Percentiles rank a stretch among this genome's conserved stretches.
These are phyloP conservation scores for Eubasilissa splendida DNA, from an alignment of 2,888 invertebrate species.

Conservation along the genomic window DNA sequence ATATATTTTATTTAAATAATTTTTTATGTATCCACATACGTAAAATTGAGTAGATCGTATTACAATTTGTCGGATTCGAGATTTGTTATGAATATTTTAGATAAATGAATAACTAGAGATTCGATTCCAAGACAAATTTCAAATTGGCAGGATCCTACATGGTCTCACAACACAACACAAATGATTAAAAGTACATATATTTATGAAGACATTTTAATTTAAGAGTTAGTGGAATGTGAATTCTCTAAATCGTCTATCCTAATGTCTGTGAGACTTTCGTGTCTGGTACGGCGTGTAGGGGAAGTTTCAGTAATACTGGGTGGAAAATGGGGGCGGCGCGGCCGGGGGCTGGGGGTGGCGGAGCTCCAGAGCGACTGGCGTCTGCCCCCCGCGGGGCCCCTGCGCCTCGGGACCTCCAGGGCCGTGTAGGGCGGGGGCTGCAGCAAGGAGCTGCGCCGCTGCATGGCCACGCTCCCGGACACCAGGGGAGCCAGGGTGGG, in stretches of 20 bases:
- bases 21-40: no score
- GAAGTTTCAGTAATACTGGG: conserved; percentile 54
- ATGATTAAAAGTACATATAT: no score
- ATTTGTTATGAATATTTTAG: no score
- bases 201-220: not conserved
- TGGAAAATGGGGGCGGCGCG: conserved; percentile 61
- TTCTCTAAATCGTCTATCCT: conserved; percentile 71
- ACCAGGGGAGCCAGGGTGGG: conserved; percentile 68
- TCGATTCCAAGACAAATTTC: no score
- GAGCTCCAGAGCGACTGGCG: conserved; percentile 68
- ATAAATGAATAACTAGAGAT: no score
- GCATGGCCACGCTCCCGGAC: conserved; percentile 68
- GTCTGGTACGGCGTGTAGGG: conserved; percentile 60
- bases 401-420: conserved; percentile 55
- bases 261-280: conserved; percentile 70
- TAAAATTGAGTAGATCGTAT: no score
- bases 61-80: no score
- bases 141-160: no score
- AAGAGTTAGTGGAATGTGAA: conserved; percentile 62
- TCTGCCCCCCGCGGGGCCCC: conserved; percentile 17
- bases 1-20: no score
- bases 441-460: conserved; percentile 66
- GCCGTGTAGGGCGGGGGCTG: conserved; percentile 66
- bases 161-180: no score
- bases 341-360: conserved; percentile 61